A percentile compares a stretch with the other conserved stretches of the same genome.
Evolutionary conservation across 2,888 invertebrate species (phyloP).

Genomic region (Pseudococcus longispinus): DNA sequence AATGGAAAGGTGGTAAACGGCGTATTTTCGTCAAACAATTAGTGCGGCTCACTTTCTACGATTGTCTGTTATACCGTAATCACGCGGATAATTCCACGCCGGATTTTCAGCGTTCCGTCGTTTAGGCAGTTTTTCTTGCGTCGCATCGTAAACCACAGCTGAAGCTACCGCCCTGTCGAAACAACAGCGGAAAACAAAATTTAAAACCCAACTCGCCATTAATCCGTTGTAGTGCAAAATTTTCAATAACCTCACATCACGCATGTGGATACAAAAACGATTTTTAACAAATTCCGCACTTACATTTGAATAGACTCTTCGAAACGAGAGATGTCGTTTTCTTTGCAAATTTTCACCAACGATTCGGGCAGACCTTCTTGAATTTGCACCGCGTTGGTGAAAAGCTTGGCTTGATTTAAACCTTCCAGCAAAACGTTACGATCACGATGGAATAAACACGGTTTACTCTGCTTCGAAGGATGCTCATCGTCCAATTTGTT

Average conservation of each 20-base stretch:
- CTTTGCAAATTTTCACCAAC: slow-evolving; percentile 64
- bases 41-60: slow-evolving; percentile 72
- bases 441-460: slow-evolving; percentile 70
- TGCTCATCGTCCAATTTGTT: slow-evolving; percentile 44
- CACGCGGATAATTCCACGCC: slow-evolving; percentile 74
- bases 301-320: slow-evolving; percentile 69
- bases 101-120: slow-evolving; percentile 74
- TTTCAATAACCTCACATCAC: too few species aligned
- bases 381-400: slow-evolving; percentile 78
- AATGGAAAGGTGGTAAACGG: slow-evolving; percentile 60
- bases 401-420: slow-evolving; percentile 77
- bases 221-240: background rate
- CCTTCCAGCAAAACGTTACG: slow-evolving; percentile 75
- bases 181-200: too few species aligned
- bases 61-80: slow-evolving; percentile 75
- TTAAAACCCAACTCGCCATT: background rate
- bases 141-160: slow-evolving; percentile 74
- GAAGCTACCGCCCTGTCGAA: slow-evolving; percentile 49
- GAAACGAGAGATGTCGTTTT: slow-evolving; percentile 41
- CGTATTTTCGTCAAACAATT: background rate
- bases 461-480: slow-evolving; percentile 59
- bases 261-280: too few species aligned
- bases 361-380: slow-evolving; percentile 70
- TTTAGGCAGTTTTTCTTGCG: slow-evolving; percentile 79
- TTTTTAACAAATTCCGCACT: too few species aligned